Evolutionary conservation across 2,888 invertebrate genomes (phyloP).

Genomic region (Himalopsyche anomala): DNA sequence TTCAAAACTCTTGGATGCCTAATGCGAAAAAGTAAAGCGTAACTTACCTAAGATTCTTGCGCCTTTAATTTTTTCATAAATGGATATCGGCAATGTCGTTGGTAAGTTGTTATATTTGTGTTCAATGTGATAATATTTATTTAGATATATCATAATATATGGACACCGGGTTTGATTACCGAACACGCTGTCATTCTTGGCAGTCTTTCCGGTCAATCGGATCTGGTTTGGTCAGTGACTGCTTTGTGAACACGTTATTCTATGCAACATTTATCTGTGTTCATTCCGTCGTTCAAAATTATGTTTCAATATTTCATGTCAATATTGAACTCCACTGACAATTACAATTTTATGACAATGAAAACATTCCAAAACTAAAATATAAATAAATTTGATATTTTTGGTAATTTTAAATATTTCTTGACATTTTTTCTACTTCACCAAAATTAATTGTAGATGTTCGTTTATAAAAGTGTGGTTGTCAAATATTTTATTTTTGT

Average conservation of each 20-base stretch:
- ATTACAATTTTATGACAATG: not conserved
- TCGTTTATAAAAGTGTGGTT: constrained; percentile 14
- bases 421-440: too few species aligned
- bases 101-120: constrained; percentile 44
- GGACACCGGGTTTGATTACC: constrained; percentile 37
- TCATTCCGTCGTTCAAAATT: not conserved
- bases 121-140: constrained; percentile 44
- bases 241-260: constrained; percentile 60
- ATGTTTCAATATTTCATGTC: not conserved
- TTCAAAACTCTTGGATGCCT: not conserved
- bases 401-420: too few species aligned
- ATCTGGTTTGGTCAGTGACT: constrained; percentile 49
- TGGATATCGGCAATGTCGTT: not conserved
- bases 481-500: not conserved
- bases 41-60: not conserved
- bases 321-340: not conserved
- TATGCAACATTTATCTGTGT: not conserved
- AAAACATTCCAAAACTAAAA: too few species aligned
- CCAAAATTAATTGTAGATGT: not conserved
- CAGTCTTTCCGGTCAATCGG: constrained; percentile 51
- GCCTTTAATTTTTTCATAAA: not conserved
- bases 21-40: not conserved
- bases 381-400: too few species aligned
- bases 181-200: not conserved
- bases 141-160: constrained; percentile 41